Evolutionary conservation across 2,797 vertebrate species (phyloP), one percentile per base, ranked within the genome.

Genomic region (Sardinella longiceps): DNA sequence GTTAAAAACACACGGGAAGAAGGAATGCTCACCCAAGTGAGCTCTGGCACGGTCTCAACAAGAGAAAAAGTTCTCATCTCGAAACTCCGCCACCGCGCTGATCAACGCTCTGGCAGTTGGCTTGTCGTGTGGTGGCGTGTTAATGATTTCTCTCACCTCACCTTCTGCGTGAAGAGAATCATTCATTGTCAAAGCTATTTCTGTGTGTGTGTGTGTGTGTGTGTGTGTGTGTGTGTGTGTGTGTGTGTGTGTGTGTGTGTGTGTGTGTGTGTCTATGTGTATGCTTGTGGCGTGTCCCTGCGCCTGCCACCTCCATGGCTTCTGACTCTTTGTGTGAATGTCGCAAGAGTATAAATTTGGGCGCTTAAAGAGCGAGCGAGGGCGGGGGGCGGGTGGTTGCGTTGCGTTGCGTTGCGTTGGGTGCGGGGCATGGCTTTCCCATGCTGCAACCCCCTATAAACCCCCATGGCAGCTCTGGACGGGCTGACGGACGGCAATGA

Each of bases 261-360:
- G 46, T 48, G 46, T 48, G n/a, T n/a, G n/a, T n/a, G 43, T 43
- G 46, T 12, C n/a, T n/a, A n/a, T n/a, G n/a, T n/a, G n/a, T n/a
- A n/a, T n/a, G n/a, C n/a, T n/a, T n/a, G n/a, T n/a, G n/a, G n/a
- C n/a, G 11, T 48, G 2, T 18, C 18, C 60, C 18, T 63, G 87
- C 80, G 82, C 84, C 87, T 30, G 10, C 80, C n/a, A 18, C 80
- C 28, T 30, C 53, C 25, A 48, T 14, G 86, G 81, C 89, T 89
- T 74, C 66, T 74, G 66, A 39, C 66, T 74, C 66, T 74, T 74
- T 87, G 90, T 91, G 90, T 84, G 92, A 94, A 93, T 94, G 93
- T 89, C 92, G 89, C 80, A n/a, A 92, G 92, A 92, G 91, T 92
- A 94, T 95, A 94, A 89, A 95, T 95, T 95, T 91, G 81, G 81